Conservation (phyloP, 2,113 vertebrate genomes). For the Capricornis sumatraensis region DNA sequence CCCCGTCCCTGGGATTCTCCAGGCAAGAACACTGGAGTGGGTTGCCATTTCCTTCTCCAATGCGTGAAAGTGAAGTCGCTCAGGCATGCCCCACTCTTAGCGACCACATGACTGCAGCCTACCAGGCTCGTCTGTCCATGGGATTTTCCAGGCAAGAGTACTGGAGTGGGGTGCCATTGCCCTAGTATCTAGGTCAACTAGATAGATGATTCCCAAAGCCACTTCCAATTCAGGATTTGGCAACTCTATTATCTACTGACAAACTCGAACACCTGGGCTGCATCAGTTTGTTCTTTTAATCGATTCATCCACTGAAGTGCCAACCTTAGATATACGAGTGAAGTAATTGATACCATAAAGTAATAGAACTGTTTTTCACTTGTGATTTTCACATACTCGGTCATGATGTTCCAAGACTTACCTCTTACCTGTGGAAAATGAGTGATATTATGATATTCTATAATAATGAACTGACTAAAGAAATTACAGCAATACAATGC, state of each 20-base stretch:
- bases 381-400: not conserved
- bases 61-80: too few species aligned
- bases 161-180: too few species aligned
- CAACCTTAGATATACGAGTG: not conserved
- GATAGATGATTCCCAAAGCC: not conserved
- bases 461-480: not conserved
- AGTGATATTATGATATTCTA: not conserved
- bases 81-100: too few species aligned
- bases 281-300: not conserved
- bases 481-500: not conserved
- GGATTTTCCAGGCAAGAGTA: too few species aligned
- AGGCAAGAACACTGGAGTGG: too few species aligned
- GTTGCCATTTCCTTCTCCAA: too few species aligned
- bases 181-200: not conserved
- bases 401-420: not conserved
- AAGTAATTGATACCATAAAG: not conserved
- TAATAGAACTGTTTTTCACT: not conserved
- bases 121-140: too few species aligned
- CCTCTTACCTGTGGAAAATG: not conserved
- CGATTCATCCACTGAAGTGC: not conserved
- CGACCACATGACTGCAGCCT: too few species aligned
- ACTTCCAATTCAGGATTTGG: not conserved
- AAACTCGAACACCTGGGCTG: not conserved
- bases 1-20: too few species aligned
- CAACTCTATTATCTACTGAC: not conserved